Evolutionary conservation across 35 echinoderm and acorn worm species (phyloP), one percentile per base, ranked within the genome.

Genomic region (Ophioderma brevispina): DNA sequence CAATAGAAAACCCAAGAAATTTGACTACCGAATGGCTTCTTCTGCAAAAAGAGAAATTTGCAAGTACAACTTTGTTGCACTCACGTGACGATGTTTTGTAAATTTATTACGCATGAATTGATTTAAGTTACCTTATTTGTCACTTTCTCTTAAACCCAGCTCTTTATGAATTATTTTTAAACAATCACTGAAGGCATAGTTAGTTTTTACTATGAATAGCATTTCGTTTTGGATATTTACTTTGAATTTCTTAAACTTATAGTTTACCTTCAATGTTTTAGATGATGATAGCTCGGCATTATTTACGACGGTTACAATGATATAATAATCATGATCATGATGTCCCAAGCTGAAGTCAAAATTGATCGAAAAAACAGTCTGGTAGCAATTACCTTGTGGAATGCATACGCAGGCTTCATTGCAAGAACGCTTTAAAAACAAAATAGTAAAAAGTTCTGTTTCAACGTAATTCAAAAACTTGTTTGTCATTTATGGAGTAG

Each of bases 281-380:
- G 76, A 23, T 41, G 76, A 38, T 13, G 1, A 23, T n/a, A 88
- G 41, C 43, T 32, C 40, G 0, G 86, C 86, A 46, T 88, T 43
- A 32, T 88, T 88, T 18, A 32, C 80, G 41, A 88, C 86, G 21
- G 86, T 88, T 21, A 88, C 14, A 32, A 30, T 88, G 39, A 78
- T 28, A 25, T 39, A 50, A 49, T 88, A 88, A 40, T 88, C 86
- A 46, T 39, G 36, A 55, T 88, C 86, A 88, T 88, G 86, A 50
- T 25, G 17, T 38, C 86, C 86, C 46, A 88, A 5, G n/a, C 35
- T n/a, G 40, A 55, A 49, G 17, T 40, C 35, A 33, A 50, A 50
- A 19, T 25, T 35, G 41, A 84, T 50, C 40, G 39, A 32, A 37
- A 50, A 84, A 37, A 38, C 41, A 38, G 32, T 31, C 32, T 31